phyloP scores from a whole-genome alignment of 1,140 invertebrate genomes.

The Probaryconus sp. region DNA sequence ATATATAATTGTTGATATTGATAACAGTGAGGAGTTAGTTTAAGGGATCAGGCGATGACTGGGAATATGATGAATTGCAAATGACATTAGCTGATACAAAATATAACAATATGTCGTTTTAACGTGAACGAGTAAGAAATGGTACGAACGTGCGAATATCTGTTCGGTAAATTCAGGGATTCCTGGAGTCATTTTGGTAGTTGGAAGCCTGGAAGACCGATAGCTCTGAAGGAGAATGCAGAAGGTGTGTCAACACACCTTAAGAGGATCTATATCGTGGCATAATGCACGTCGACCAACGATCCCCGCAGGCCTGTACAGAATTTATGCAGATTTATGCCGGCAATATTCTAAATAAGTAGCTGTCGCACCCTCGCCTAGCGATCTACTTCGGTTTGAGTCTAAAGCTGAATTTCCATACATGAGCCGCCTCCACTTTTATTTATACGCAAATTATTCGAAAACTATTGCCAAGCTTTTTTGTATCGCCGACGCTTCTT shows the following conservation, averaged over 20 bases:
- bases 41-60: too few relatives aligned
- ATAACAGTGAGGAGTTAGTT: too few relatives aligned
- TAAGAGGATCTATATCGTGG: constrained; percentile 64
- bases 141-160: constrained; percentile 22
- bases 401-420: constrained; percentile 60
- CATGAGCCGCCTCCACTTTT: constrained; percentile 39
- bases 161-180: constrained; percentile 52
- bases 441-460: constrained; percentile 55
- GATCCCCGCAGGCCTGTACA: constrained; percentile 71
- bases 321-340: constrained; percentile 79
- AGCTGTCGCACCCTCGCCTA: constrained; percentile 62
- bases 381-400: constrained; percentile 48
- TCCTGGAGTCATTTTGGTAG: constrained; percentile 36
- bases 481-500: constrained; percentile 19
- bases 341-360: constrained; percentile 79
- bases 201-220: constrained; percentile 45
- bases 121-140: constrained; percentile 20
- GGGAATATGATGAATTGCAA: too few relatives aligned
- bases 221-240: constrained; percentile 45
- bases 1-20: too few relatives aligned
- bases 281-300: constrained; percentile 67
- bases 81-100: too few relatives aligned
- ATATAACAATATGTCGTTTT: too few relatives aligned
- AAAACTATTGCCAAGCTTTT: constrained; percentile 27
- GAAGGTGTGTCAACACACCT: constrained; percentile 65